These are phyloP conservation scores for Calameuta pallipes DNA, from an alignment of 2,888 invertebrate species.

Conservation along the genomic window DNA sequence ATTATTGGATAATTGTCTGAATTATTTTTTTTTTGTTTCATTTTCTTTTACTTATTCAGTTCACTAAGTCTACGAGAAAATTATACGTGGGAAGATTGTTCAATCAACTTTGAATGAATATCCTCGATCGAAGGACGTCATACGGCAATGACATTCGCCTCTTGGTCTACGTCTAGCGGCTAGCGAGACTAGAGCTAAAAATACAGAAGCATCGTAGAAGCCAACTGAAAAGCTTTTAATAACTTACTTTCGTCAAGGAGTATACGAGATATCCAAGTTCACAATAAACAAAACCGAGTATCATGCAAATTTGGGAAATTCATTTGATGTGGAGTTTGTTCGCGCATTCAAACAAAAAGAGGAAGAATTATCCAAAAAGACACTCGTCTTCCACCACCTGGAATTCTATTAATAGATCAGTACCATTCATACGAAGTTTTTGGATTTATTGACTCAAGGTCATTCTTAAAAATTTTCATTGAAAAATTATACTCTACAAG, in stretches of 20 bases:
- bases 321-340: constrained; percentile 8
- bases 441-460: neutral
- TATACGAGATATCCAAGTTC: neutral
- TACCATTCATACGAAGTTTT: neutral
- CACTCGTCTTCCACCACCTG: neutral
- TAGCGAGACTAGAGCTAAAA: constrained; percentile 26
- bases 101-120: neutral
- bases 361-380: neutral
- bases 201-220: constrained; percentile 31
- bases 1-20: too few relatives aligned
- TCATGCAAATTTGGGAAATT: neutral
- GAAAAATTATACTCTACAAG: neutral
- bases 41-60: neutral
- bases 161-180: constrained; percentile 5
- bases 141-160: constrained; percentile 5
- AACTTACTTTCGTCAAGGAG: constrained; percentile 30
- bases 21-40: too few relatives aligned
- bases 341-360: neutral
- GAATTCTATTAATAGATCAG: neutral
- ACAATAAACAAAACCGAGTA: neutral
- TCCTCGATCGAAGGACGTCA: neutral
- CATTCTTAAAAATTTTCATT: neutral
- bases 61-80: neutral
- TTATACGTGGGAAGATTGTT: neutral
- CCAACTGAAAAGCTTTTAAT: constrained; percentile 39